Conservation (phyloP, 2,888 invertebrate genomes). For the Lasiommata megera region DNA sequence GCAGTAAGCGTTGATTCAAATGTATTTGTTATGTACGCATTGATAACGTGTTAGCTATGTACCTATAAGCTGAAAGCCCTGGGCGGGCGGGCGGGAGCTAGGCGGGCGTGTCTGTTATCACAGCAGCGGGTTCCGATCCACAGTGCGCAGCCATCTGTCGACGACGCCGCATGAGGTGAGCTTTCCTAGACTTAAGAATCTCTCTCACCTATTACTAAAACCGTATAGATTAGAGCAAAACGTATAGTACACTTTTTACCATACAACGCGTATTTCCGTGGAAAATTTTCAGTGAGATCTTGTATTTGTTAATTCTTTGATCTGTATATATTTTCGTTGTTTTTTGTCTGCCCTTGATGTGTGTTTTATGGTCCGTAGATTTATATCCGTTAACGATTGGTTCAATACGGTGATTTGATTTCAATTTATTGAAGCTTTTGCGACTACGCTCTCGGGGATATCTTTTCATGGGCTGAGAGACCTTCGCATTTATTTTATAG, state of each 20-base stretch:
- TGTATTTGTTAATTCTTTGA: background rate
- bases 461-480: no score
- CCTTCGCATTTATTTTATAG: no score
- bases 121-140: constrained; percentile 24
- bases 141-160: constrained; percentile 56
- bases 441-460: no score
- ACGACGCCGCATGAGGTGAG: constrained; percentile 54
- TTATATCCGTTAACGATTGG: background rate
- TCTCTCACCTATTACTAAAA: background rate
- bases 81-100: constrained; percentile 16
- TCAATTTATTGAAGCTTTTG: background rate
- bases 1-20: no score
- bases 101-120: constrained; percentile 19
- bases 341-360: background rate
- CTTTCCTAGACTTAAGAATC: constrained; percentile 1
- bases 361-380: constrained; percentile 1
- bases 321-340: background rate
- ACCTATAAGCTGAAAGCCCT: constrained; percentile 26
- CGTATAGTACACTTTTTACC: no score
- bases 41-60: background rate
- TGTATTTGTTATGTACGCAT: background rate
- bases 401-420: background rate
- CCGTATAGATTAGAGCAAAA: no score
- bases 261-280: background rate
- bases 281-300: background rate